Evolutionary conservation across 2,113 vertebrate genomes (phyloP).

Genomic region (Cygnus buccinator): DNA sequence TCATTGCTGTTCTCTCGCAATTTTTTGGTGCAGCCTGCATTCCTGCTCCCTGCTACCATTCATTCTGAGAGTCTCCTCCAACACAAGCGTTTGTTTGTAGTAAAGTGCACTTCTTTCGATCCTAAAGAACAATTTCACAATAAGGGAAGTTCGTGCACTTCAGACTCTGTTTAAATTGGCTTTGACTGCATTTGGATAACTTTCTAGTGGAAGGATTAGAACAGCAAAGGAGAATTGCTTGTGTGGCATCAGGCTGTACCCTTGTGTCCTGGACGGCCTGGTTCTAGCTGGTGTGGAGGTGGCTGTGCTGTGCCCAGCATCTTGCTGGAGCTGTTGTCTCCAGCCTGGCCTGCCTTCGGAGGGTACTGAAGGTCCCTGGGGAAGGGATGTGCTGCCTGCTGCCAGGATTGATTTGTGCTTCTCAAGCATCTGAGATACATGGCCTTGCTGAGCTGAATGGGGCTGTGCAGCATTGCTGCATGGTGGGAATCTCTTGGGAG

Average conservation of each 20-base stretch:
- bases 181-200: neutral
- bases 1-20: neutral
- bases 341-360: neutral
- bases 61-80: constrained; percentile 41
- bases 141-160: constrained; percentile 58
- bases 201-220: neutral
- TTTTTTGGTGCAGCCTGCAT: constrained; percentile 43
- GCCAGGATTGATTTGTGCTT: neutral
- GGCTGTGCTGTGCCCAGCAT: neutral
- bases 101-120: constrained; percentile 20
- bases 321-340: neutral
- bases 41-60: constrained; percentile 32
- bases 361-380: neutral
- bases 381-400: neutral
- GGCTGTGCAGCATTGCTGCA: neutral
- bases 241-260: neutral
- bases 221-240: neutral
- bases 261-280: accelerated
- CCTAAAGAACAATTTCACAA: constrained; percentile 20
- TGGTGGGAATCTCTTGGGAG: neutral
- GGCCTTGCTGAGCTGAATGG: neutral
- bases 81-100: constrained; percentile 41
- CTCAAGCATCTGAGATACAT: neutral
- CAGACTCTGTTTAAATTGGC: constrained; percentile 19
- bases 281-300: neutral